Evolutionary conservation across 2,888 invertebrate species (phyloP).

Genomic region (Archaeoteleia sp.): DNA sequence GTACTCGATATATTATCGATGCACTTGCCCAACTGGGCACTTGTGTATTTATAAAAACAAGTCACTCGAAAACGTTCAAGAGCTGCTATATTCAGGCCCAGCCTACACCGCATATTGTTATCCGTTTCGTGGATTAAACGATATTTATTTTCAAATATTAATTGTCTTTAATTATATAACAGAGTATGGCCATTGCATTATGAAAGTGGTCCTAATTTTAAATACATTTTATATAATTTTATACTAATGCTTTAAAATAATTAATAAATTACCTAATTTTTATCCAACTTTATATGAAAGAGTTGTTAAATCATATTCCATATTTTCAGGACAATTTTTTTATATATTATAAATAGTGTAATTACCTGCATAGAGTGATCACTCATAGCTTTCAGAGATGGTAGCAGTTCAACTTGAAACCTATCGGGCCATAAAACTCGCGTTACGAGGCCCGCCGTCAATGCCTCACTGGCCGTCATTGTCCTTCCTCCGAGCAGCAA

Average conservation of each 20-base stretch:
- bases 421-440: conserved; percentile 86
- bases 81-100: conserved; percentile 78
- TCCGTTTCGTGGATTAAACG: conserved; percentile 53
- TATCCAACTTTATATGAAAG: too few relatives aligned
- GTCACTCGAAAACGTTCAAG: conserved; percentile 74
- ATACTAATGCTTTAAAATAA: too few relatives aligned
- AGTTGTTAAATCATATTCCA: too few relatives aligned
- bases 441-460: conserved; percentile 86
- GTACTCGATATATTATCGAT: conserved; percentile 79
- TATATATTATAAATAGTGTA: conserved; percentile 1
- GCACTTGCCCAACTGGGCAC: conserved; percentile 79
- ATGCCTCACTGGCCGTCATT: conserved; percentile 87
- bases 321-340: conserved; percentile 1
- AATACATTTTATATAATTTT: too few relatives aligned
- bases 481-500: conserved; percentile 83
- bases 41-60: conserved; percentile 78
- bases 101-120: conserved; percentile 79
- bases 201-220: too few relatives aligned
- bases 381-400: conserved; percentile 82
- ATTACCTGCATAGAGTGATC: conserved; percentile 85
- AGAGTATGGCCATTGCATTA: too few relatives aligned
- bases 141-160: too few relatives aligned
- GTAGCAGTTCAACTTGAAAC: conserved; percentile 85
- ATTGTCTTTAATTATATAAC: too few relatives aligned
- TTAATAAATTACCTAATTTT: too few relatives aligned